phyloP scores from a whole-genome alignment of 2,888 invertebrate species.

The Idaea dimidiata region DNA sequence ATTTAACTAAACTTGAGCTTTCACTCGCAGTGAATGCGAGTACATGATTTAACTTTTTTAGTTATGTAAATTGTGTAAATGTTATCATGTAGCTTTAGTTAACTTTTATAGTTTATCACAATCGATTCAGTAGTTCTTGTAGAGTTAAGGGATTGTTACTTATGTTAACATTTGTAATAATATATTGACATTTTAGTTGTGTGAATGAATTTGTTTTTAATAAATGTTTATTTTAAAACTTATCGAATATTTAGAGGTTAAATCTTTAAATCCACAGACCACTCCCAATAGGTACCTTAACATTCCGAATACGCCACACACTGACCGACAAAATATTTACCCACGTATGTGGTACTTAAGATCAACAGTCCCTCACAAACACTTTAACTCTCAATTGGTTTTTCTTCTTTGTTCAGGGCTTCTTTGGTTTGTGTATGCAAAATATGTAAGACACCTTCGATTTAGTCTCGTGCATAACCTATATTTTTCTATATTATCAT shows the following conservation, averaged over 20 bases:
- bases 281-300: neutral
- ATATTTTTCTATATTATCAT: no score
- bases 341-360: neutral
- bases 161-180: no score
- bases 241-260: neutral
- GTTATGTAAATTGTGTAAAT: no score
- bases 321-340: conserved; percentile 4
- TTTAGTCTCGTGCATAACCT: no score
- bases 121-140: no score
- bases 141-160: no score
- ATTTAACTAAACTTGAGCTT: no score
- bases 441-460: neutral
- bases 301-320: neutral
- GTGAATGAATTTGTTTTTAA: neutral
- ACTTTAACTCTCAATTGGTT: neutral
- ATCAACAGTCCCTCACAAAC: neutral
- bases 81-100: no score
- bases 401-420: neutral
- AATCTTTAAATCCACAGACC: neutral
- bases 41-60: no score
- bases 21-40: no score
- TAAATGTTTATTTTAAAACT: neutral
- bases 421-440: neutral
- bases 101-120: no score
- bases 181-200: no score